Evolutionary conservation across 2,797 vertebrate genomes (phyloP).

Genomic region (Crax fasciolata): DNA sequence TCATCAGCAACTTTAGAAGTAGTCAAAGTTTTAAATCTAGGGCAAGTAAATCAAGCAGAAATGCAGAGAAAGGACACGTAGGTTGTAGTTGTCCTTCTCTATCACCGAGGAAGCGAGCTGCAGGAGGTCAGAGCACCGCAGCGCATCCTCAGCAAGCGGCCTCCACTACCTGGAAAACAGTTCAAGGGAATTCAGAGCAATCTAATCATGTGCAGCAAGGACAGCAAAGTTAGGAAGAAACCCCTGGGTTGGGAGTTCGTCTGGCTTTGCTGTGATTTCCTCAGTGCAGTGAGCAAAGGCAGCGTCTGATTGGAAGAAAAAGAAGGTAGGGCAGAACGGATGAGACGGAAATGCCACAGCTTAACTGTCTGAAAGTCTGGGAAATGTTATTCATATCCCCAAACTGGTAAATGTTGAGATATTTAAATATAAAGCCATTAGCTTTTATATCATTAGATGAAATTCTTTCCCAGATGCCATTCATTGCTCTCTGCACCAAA

Average conservation of each 20-base stretch:
- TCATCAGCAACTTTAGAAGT: constrained; percentile 29
- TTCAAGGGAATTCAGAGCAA: neutral
- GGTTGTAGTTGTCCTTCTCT: constrained; percentile 57
- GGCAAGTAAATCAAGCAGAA: constrained; percentile 69
- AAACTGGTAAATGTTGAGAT: neutral
- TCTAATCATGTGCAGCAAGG: neutral
- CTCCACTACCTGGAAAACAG: neutral
- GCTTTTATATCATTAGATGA: neutral
- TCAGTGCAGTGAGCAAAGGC: neutral
- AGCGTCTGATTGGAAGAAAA: neutral
- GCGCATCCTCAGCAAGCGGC: accelerated
- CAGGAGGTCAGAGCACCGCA: neutral
- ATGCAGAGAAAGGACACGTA: constrained; percentile 30
- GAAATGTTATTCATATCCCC: neutral
- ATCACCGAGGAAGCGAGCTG: neutral
- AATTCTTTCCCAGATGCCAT: constrained; percentile 18
- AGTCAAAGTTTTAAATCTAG: constrained; percentile 67
- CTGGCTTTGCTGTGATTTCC: neutral
- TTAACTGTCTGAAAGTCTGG: neutral
- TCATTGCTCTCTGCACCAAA: constrained; percentile 1
- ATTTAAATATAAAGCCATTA: neutral
- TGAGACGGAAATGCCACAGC: neutral
- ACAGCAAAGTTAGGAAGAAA: neutral
- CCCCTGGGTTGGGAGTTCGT: neutral
- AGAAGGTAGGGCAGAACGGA: neutral